Percentiles rank a stretch among this genome's conserved stretches.
Conservation (phyloP, 2,888 invertebrate species). For the Seladonia tumulorum region DNA sequence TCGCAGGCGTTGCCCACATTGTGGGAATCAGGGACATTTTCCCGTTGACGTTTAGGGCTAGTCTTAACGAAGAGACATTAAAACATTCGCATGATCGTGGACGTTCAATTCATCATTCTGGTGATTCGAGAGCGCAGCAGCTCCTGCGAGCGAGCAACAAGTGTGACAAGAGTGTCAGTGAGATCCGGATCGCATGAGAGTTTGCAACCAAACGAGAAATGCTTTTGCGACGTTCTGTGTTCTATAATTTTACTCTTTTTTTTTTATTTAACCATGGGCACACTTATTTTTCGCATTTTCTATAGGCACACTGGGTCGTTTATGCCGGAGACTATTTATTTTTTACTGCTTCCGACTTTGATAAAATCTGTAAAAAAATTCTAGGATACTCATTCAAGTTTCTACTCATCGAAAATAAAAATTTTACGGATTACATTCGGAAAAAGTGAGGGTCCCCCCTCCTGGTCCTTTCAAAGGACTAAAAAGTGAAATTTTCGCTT, state of each 20-base stretch:
- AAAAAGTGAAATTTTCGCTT: too few relatives aligned
- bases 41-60: not conserved
- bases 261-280: too few relatives aligned
- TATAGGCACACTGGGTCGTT: not conserved
- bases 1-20: not conserved
- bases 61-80: not conserved
- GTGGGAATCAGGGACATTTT: not conserved
- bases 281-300: too few relatives aligned
- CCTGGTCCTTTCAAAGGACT: too few relatives aligned
- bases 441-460: too few relatives aligned
- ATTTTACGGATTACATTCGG: too few relatives aligned
- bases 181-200: not conserved
- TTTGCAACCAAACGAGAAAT: not conserved
- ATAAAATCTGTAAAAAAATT: too few relatives aligned
- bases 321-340: too few relatives aligned
- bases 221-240: not conserved
- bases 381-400: too few relatives aligned
- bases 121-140: not conserved
- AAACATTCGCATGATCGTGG: not conserved
- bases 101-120: not conserved
- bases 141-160: slow-evolving; percentile 27
- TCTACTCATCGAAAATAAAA: too few relatives aligned
- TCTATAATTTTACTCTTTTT: not conserved
- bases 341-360: too few relatives aligned
- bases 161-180: not conserved